Percentiles rank a stretch among this genome's conserved stretches.
phyloP scores from a whole-genome alignment of 2,113 vertebrate genomes.

The Dinomys branickii region DNA sequence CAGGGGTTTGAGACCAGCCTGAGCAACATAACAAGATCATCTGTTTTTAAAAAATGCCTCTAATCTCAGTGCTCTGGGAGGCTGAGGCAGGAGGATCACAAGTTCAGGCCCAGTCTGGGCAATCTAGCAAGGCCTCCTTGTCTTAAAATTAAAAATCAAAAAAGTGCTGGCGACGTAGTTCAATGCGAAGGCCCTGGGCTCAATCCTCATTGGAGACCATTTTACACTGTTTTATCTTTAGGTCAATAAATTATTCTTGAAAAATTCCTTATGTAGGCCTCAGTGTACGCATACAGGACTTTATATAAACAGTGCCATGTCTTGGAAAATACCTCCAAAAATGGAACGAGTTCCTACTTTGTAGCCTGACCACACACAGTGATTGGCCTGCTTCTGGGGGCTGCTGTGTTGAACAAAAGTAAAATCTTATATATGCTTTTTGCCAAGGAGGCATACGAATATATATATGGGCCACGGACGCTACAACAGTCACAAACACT shows the following conservation, averaged over 20 bases:
- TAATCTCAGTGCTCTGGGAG: neutral
- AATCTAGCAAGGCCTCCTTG: neutral
- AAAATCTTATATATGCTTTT: neutral
- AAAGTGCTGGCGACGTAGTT: neutral
- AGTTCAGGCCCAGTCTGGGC: neutral
- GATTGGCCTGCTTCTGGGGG: neutral
- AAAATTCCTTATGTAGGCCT: neutral
- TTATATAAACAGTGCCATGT: neutral
- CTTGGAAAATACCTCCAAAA: neutral
- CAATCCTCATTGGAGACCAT: neutral
- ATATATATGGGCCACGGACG: accelerated
- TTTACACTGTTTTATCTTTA: neutral
- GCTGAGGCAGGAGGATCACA: neutral
- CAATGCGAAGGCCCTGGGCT: neutral
- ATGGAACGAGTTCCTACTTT: neutral
- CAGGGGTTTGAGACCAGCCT: neutral
- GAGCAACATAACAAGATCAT: neutral
- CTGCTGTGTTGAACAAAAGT: neutral
- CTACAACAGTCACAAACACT: accelerated
- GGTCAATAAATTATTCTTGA: neutral
- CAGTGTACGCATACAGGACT: accelerated
- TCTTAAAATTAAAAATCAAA: neutral
- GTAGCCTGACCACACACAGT: neutral
- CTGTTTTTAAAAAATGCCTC: neutral
- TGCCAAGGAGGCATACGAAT: neutral